Percentiles rank a stretch among this genome's conserved stretches.
These are phyloP conservation scores for Lutjanus erythropterus DNA, from an alignment of 2,113 vertebrate genomes.

Conservation along the genomic window DNA sequence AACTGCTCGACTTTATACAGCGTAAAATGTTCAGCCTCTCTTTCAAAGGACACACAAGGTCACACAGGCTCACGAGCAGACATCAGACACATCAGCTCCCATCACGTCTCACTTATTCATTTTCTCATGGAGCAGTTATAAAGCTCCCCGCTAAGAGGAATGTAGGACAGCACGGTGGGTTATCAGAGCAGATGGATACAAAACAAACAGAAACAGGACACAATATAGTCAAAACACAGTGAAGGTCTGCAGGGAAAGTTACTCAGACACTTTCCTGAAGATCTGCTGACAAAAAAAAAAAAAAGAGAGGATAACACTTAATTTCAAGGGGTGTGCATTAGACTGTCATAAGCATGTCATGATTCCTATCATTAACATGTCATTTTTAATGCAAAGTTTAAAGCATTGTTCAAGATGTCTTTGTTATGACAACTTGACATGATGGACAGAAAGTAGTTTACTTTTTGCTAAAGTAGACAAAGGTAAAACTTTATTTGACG, in stretches of 20 bases:
- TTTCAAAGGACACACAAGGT: constrained; percentile 37
- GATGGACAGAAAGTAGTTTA: too few species aligned
- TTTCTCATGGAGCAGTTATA: constrained; percentile 46
- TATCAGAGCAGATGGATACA: constrained; percentile 32
- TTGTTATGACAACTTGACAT: too few species aligned
- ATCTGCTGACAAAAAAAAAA: background rate
- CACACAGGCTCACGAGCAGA: background rate
- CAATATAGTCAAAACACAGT: background rate
- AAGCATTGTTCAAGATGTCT: too few species aligned
- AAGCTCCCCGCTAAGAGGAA: constrained; percentile 57
- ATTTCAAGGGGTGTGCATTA: too few species aligned
- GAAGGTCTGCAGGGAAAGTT: background rate
- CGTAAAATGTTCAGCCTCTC: constrained; percentile 3
- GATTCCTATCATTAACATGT: too few species aligned
- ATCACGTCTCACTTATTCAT: constrained; percentile 75
- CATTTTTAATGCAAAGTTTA: too few species aligned
- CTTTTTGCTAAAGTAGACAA: too few species aligned
- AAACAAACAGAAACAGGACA: constrained; percentile 45
- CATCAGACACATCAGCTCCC: constrained; percentile 33
- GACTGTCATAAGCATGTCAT: too few species aligned
- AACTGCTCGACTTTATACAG: background rate
- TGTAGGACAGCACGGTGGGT: constrained; percentile 51
- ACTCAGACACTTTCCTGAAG: background rate
- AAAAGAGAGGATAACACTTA: too few species aligned
- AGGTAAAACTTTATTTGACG: too few species aligned